Base-by-base conservation (phyloP, 2,113 vertebrate genomes). In the Grammomys surdaster region DNA sequence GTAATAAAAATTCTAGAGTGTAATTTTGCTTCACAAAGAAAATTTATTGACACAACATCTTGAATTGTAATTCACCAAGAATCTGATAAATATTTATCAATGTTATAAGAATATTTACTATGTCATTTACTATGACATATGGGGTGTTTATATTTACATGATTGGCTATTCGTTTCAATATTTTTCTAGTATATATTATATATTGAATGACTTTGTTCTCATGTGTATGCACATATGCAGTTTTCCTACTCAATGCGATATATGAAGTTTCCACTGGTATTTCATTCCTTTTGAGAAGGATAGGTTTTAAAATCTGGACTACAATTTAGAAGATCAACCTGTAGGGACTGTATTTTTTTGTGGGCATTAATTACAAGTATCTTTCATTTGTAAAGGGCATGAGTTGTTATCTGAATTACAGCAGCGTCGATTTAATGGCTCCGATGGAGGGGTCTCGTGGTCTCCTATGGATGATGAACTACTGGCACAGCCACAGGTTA, bases 391-490 rank as follows among this genome's bases (percentile, higher is more conserved):
- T 94, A 16, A 98, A 99, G 99, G 99, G 94, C 99, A 99, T 33
- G 99, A 99, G 98, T 97, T 99, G 82, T 98, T 99, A 40, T 99
- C 99, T 0, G 99, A 99, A 98, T 98, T 99, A 73, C 99, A 99
- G 97, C 99, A 99, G 98, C 99, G 99, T 9, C 99, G 99, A 0
- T 99, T 99, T 96, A 99, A 99, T 73, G 99, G 99, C 6, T 99
- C 99, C 0, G 99, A 99, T 43, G 99, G 99, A 72, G 99, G 99
- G 3, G 99, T 99, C 0, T 99, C 99, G 2, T 99, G 99, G 99
- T 99, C 99, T 60, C 99, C 99, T 0, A 99, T 99, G 99, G 99
- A 99, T 46, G 99, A 99, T 48, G 99, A 99, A 95, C 98, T 99
- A 40, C 98, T 99, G 97, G 99, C 99, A 90, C 99, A 99, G 98